These are phyloP conservation scores for Peromyscus polionotus DNA, from an alignment of 2,113 vertebrate species.

Conservation along the genomic window DNA sequence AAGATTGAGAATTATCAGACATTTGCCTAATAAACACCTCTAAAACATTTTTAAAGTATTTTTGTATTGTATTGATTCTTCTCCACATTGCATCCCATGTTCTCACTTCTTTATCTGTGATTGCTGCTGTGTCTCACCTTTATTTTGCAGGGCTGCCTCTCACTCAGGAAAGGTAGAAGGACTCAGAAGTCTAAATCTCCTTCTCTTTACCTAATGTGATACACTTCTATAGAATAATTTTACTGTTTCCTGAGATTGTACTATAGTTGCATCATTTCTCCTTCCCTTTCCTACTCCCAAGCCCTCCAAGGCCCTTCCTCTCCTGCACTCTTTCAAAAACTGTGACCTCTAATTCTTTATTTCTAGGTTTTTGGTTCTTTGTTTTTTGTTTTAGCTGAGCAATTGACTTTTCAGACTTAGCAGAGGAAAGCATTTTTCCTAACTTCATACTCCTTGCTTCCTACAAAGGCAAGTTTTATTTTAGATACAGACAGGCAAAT, in stretches of 20 bases:
- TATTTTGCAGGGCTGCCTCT: slow-evolving; percentile 60
- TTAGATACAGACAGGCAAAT: slow-evolving; percentile 17
- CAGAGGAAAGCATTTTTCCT: slow-evolving; percentile 76
- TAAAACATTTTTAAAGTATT: neutral
- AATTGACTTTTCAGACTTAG: slow-evolving; percentile 86
- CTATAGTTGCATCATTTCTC: neutral
- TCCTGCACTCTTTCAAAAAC: neutral
- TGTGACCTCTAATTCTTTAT: neutral
- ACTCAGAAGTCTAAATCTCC: slow-evolving; percentile 51
- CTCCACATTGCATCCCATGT: neutral
- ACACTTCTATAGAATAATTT: slow-evolving; percentile 67
- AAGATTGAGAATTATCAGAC: neutral
- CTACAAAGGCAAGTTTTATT: slow-evolving; percentile 18
- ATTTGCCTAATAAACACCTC: neutral
- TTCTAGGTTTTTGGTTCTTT: neutral
- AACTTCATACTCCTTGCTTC: slow-evolving; percentile 67
- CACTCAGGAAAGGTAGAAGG: slow-evolving; percentile 59
- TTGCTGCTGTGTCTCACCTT: neutral
- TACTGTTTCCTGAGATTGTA: neutral
- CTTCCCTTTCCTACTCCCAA: neutral
- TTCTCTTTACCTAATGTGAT: slow-evolving; percentile 68
- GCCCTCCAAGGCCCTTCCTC: neutral
- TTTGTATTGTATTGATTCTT: neutral
- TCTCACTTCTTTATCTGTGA: neutral
- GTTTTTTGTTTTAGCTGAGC: slow-evolving; percentile 78